Evolutionary conservation across 2,113 vertebrate genomes (phyloP), one percentile per base, ranked within the genome.

Genomic region (Perca flavescens): DNA sequence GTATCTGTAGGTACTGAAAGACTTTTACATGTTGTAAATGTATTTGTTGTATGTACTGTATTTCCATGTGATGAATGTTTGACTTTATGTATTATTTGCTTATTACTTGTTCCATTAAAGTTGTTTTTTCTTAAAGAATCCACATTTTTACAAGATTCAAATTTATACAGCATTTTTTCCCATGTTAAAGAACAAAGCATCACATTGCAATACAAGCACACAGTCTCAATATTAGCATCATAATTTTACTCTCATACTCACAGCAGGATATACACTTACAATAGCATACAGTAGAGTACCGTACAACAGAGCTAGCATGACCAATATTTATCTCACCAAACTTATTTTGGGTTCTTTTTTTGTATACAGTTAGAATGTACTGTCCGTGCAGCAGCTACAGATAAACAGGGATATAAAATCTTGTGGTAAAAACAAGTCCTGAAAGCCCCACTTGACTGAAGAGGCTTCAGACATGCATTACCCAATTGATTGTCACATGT

Each of bases 91-190:
- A 76, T 56, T 64, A 31, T 22, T 85, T 89, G 79, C 49, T 89
- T 91, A 91, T 77, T 92, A 88, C 52, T 75, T 80, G 73, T 89
- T 84, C 21, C 53, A 89, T 91, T 93, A 91, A 89, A 91, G 25
- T 60, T 79, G 63, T 77, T 84, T 83, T 68, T 85, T 65, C 50
- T 85, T 73, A 80, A 73, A 53, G 13, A 56, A 46, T 78, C 1
- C 19, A 17, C 0, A 46, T 58, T 31, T 56, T 67, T 53, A 40
- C 21, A 21, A 47, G 8, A 14, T 65, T 62, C 0, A 1, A 31
- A 64, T 79, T 36, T 36, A 49, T 52, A 46, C 13, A 31, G 3
- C 6, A 40, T 43, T 31, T 43, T 49, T 47, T 15, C n/a, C 46
- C 0, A 28, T 0, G 12, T 60, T 14, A 25, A 57, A 36, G 1